A percentile compares a stretch with the other conserved stretches of the same genome.
Evolutionary conservation across 2,888 invertebrate species (phyloP).

Genomic region (Mycalesis mineus): DNA sequence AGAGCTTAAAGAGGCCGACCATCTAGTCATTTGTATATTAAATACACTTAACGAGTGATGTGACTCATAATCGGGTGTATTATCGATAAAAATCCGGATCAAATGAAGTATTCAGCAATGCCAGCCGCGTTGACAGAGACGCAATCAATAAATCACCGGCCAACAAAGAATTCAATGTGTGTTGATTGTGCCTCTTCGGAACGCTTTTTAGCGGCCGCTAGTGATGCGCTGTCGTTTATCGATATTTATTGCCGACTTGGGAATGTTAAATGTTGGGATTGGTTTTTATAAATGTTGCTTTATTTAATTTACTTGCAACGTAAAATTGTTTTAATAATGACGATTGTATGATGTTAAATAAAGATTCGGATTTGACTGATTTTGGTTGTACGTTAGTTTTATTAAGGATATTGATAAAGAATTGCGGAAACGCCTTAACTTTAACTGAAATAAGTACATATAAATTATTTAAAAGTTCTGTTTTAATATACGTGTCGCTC

Average conservation of each 20-base stretch:
- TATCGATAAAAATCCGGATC: constrained; percentile 77
- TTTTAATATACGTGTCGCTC: too few relatives aligned
- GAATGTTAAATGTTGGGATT: neutral
- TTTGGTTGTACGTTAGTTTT: too few relatives aligned
- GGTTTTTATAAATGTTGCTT: neutral
- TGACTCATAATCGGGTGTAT: constrained; percentile 62
- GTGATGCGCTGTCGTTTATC: constrained; percentile 45
- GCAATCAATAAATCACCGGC: constrained; percentile 77
- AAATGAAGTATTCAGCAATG: constrained; percentile 75
- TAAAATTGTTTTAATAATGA: neutral
- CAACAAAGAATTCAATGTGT: constrained; percentile 76
- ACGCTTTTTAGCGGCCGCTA: constrained; percentile 64
- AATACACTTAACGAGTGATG: constrained; percentile 73
- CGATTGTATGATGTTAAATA: too few relatives aligned
- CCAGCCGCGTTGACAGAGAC: constrained; percentile 75
- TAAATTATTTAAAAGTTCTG: too few relatives aligned
- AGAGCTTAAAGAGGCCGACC: constrained; percentile 43
- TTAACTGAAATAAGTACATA: too few relatives aligned
- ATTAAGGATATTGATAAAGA: too few relatives aligned
- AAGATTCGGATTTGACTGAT: too few relatives aligned
- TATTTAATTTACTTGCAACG: neutral
- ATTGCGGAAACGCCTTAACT: too few relatives aligned
- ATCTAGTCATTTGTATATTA: constrained; percentile 67
- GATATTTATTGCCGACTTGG: constrained; percentile 27
- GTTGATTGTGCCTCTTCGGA: constrained; percentile 76